These are phyloP conservation scores for Acanthacorydalis orientalis DNA, from an alignment of 2,888 invertebrate genomes.

Conservation along the genomic window DNA sequence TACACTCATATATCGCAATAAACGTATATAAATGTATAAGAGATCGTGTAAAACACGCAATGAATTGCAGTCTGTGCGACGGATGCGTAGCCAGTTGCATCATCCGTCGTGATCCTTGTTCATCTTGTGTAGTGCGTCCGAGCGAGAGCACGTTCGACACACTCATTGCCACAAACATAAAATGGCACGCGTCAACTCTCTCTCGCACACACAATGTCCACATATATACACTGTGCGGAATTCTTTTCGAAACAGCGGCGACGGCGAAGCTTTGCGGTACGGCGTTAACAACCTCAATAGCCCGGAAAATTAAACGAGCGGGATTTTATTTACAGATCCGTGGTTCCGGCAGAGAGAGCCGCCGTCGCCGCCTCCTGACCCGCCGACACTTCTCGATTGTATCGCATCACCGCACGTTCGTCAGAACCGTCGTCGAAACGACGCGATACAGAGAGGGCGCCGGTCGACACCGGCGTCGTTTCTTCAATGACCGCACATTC, in stretches of 20 bases:
- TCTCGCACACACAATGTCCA: background rate
- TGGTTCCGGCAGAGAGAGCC: background rate
- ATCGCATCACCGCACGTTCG: too few species aligned
- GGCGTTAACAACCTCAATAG: conserved; percentile 15
- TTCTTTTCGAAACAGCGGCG: background rate
- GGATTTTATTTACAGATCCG: conserved; percentile 17
- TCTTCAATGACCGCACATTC: too few species aligned
- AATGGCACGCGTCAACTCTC: background rate
- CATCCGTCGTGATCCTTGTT: conserved; percentile 16
- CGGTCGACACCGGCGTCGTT: too few species aligned
- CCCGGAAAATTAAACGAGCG: conserved; percentile 18
- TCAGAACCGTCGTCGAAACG: too few species aligned
- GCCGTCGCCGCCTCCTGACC: too few species aligned
- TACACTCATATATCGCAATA: too few species aligned
- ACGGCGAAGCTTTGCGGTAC: conserved; percentile 6
- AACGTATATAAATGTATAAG: too few species aligned
- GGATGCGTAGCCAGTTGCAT: conserved; percentile 15
- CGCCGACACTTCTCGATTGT: too few species aligned
- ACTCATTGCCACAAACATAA: conserved; percentile 8
- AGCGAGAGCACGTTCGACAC: conserved; percentile 13
- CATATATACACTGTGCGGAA: background rate
- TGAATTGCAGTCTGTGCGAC: conserved; percentile 12
- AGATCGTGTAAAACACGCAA: too few species aligned
- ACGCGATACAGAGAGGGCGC: too few species aligned
- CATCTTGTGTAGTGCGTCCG: conserved; percentile 14